phyloP scores from a whole-genome alignment of 2,113 vertebrate species.

The Synchiropus splendidus region DNA sequence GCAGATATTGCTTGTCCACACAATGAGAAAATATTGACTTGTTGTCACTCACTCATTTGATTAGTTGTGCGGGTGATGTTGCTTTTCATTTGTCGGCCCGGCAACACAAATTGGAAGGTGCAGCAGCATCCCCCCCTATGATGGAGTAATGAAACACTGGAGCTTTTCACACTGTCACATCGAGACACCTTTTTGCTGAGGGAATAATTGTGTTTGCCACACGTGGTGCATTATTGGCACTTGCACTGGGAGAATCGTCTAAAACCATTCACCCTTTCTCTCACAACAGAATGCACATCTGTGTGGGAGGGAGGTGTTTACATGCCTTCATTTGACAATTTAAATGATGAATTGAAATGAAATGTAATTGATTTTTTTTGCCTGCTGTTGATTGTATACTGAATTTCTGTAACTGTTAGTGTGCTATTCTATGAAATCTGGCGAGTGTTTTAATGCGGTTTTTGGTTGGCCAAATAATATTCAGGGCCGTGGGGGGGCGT shows the following conservation, averaged over 20 bases:
- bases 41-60: constrained; percentile 59
- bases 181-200: constrained; percentile 44
- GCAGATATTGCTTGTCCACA: constrained; percentile 51
- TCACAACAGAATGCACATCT: constrained; percentile 37
- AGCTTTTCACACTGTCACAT: constrained; percentile 40
- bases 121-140: constrained; percentile 13
- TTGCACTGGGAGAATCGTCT: constrained; percentile 39
- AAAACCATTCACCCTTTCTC: constrained; percentile 46
- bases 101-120: constrained; percentile 42
- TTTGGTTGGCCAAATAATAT: too few relatives aligned
- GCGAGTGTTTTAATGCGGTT: too few relatives aligned
- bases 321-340: too few relatives aligned
- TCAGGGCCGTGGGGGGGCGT: too few relatives aligned
- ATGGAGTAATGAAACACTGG: constrained; percentile 32
- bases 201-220: constrained; percentile 47
- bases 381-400: too few relatives aligned
- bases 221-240: constrained; percentile 35
- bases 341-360: too few relatives aligned
- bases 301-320: constrained; percentile 45
- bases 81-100: constrained; percentile 56
- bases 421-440: too few relatives aligned
- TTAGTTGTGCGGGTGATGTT: constrained; percentile 47
- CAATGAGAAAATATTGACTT: constrained; percentile 63
- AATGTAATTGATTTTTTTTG: too few relatives aligned
- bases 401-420: too few relatives aligned